phyloP scores from a whole-genome alignment of 1,140 invertebrate genomes.

The Schlechtendalia chinensis region DNA sequence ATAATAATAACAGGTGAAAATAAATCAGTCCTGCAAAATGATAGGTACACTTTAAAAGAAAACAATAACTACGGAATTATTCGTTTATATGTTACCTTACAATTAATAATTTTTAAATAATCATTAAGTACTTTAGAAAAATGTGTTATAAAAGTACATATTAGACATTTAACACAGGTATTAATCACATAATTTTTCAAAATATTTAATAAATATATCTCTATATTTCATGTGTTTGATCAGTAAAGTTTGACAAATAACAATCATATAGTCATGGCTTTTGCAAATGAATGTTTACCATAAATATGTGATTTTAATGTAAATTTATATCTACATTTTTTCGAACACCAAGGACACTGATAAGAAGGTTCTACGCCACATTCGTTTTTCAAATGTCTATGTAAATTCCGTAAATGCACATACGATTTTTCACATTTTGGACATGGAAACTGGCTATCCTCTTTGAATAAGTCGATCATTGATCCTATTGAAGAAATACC shows the following conservation, averaged over 20 bases:
- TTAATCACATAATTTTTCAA: no score
- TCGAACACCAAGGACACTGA: slow-evolving; percentile 54
- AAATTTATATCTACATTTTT: slow-evolving; percentile 54
- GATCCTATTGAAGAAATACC: slow-evolving; percentile 29
- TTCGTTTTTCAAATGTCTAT: slow-evolving; percentile 52
- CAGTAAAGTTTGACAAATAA: neutral
- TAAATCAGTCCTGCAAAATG: neutral
- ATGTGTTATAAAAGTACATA: neutral
- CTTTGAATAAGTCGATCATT: slow-evolving; percentile 34
- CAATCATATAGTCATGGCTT: slow-evolving; percentile 5
- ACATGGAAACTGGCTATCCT: slow-evolving; percentile 19
- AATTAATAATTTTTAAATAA: neutral
- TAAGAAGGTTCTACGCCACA: slow-evolving; percentile 52
- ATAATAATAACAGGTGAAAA: neutral
- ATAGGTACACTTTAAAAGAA: neutral
- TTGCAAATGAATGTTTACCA: slow-evolving; percentile 43
- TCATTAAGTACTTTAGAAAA: slow-evolving; percentile 1
- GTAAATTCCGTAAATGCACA: slow-evolving; percentile 52
- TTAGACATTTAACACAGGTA: no score
- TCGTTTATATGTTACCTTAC: neutral
- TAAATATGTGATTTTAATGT: slow-evolving; percentile 53
- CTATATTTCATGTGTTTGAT: neutral
- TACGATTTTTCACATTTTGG: slow-evolving; percentile 50
- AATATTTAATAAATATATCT: neutral
- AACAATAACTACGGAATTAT: no score